phyloP scores from a whole-genome alignment of 2,888 invertebrate genomes.

The Scelioninae gen. 2 region DNA sequence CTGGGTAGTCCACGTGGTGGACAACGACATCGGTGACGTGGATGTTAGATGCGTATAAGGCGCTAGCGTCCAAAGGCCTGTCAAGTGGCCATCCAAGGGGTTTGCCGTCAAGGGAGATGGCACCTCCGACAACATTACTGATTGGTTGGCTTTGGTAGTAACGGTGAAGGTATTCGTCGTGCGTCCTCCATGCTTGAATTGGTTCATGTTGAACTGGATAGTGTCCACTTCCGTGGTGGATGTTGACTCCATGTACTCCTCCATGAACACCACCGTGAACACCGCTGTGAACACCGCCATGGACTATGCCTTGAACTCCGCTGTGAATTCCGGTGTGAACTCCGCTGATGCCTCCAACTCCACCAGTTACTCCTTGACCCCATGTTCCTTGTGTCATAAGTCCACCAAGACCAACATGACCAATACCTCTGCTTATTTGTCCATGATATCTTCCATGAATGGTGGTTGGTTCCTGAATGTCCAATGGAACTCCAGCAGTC shows the following conservation, averaged over 20 bases:
- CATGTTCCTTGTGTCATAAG: slow-evolving; percentile 33
- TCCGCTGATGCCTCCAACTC: not conserved
- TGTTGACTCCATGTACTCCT: slow-evolving; percentile 29
- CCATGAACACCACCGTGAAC: slow-evolving; percentile 14
- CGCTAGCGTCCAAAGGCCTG: slow-evolving; percentile 75
- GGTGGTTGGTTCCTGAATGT: slow-evolving; percentile 1
- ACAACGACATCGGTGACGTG: slow-evolving; percentile 77
- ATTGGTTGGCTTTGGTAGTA: slow-evolving; percentile 68
- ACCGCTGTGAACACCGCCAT: slow-evolving; percentile 44
- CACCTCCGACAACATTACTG: slow-evolving; percentile 70
- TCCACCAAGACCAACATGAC: slow-evolving; percentile 15
- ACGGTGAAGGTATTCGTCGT: slow-evolving; percentile 65
- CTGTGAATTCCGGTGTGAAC: slow-evolving; percentile 36
- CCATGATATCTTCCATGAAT: slow-evolving; percentile 22
- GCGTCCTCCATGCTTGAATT: slow-evolving; percentile 60
- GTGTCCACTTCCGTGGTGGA: slow-evolving; percentile 63
- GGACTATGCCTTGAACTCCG: slow-evolving; percentile 29
- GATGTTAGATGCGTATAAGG: slow-evolving; percentile 76
- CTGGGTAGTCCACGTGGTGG: slow-evolving; percentile 75
- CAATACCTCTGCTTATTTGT: slow-evolving; percentile 30
- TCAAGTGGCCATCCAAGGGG: slow-evolving; percentile 79
- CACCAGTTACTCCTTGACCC: slow-evolving; percentile 9
- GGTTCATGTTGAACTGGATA: slow-evolving; percentile 62
- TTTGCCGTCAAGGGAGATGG: slow-evolving; percentile 75
- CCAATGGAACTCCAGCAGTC: slow-evolving; percentile 20